Base-by-base conservation (phyloP, 2,113 vertebrate species). In the Paradoxurus hermaphroditus region DNA sequence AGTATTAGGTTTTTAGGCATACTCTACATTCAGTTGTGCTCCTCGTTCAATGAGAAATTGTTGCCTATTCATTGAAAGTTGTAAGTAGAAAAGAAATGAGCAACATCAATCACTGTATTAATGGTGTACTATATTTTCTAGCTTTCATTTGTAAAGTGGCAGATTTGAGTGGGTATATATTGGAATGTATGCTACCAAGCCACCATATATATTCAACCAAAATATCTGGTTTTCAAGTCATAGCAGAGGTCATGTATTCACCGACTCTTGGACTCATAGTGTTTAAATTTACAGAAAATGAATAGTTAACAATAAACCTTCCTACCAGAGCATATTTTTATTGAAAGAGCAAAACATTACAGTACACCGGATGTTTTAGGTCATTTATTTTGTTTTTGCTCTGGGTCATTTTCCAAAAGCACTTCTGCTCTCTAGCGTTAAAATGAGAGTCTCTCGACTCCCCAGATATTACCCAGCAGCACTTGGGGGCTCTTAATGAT, bases 401-500 rank as follows among this genome's bases (percentile, higher is more conserved):
- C 98, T 99, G 99, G 99, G 99, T 99, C 99, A 99, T 99, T 98
- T 98, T 99, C 99, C 99, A 99, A 98, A 98, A 98, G 97, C 98
- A 99, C 98, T 99, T 99, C 98, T 98, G 98, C 98, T 99, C 99
- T 98, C 98, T 98, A 98, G 99, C 86, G 98, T 99, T 99, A 98
- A 99, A 99, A 99, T 97, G 99, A 99, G 99, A 99, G 98, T 98
- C 98, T 98, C 99, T 99, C 98, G 97, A 98, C 99, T 99, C 99
- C 99, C 99, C 98, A 98, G 99, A 99, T 99, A 99, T 98, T 99
- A 99, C 99, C 99, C 99, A 98, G 99, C 98, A 99, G 99, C 99
- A 99, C 99, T 99, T 98, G 98, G 99, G 99, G 99, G 98, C 98
- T 99, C 99, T 99, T 99, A 99, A 99, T 99, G 99, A 99, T 99